Base-by-base conservation (phyloP, 2,113 vertebrate species). In the Myrmecobius fasciatus region DNA sequence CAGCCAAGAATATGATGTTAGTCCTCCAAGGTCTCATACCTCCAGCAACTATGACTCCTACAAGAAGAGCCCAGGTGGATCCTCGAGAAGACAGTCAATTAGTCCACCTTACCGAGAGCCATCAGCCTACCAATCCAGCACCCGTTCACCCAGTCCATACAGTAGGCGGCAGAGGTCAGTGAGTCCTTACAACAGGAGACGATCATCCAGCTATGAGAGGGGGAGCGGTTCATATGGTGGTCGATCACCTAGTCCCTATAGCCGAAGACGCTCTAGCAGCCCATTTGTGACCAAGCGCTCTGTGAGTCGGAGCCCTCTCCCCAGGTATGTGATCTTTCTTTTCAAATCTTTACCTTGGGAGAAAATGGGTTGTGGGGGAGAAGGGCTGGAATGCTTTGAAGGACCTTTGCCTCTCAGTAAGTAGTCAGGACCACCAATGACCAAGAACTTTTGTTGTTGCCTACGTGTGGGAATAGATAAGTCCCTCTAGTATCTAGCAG, bases 151-250 rank as follows among this genome's bases (percentile, higher is more conserved):
- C 89, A 99, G 99, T 48, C 99, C 99, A 0, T 99, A 99, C 96
- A 96, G 98, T 95, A 98, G 99, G 93, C 98, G 99, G 6, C 99
- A 99, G 97, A 98, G 99, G 7, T 99, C 99, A 0, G 98, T 99
- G 43, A 99, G 99, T 89, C 99, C 99, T 52, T 99, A 99, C 1
- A 93, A 94, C 96, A 98, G 99, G 52, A 98, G 99, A 54, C 98
- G 99, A 24, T 99, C 99, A 5, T 99, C 99, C 36, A 99, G 99
- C 98, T 99, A 99, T 0, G 99, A 99, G 97, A 98, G 99, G 28
- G 99, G 99, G 96, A 99, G 99, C 91, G 99, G 99, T 91, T 99
- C 99, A 0, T 99, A 99, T 97, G 98, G 99, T 0, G 99, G 99
- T 5, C 97, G 99, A 25, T 98, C 99, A 0, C 99, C 99, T 0